A percentile compares a stretch with the other conserved stretches of the same genome.
Conservation (phyloP, 2,113 vertebrate genomes). For the Petaurus breviceps region DNA sequence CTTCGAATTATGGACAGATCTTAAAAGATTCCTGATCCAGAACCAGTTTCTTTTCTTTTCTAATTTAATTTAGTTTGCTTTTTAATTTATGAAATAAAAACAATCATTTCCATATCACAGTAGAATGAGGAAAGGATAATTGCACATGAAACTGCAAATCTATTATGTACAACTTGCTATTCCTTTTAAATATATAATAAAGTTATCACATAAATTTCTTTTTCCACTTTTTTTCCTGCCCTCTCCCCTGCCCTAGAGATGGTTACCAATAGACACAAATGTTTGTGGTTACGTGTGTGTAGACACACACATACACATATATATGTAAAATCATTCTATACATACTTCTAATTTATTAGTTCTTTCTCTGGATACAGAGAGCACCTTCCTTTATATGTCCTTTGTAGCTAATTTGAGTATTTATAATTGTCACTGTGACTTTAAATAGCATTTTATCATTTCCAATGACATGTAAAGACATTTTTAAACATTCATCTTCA, state of each 20-base stretch:
- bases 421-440: neutral
- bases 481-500: neutral
- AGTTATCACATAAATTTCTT: neutral
- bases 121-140: neutral
- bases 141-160: neutral
- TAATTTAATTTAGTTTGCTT: no score
- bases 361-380: neutral
- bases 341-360: neutral
- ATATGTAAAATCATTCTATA: neutral
- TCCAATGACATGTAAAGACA: neutral
- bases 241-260: neutral
- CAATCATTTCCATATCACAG: neutral
- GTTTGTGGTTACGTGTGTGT: no score
- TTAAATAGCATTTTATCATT: neutral
- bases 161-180: neutral
- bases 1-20: slow-evolving; percentile 49
- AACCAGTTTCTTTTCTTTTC: neutral
- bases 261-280: no score
- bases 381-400: neutral
- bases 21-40: slow-evolving; percentile 30
- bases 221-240: neutral
- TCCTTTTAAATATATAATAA: neutral
- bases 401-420: neutral
- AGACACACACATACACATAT: no score
- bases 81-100: neutral